Conservation (phyloP, 2,888 invertebrate species). For the Baccha elongata region DNA sequence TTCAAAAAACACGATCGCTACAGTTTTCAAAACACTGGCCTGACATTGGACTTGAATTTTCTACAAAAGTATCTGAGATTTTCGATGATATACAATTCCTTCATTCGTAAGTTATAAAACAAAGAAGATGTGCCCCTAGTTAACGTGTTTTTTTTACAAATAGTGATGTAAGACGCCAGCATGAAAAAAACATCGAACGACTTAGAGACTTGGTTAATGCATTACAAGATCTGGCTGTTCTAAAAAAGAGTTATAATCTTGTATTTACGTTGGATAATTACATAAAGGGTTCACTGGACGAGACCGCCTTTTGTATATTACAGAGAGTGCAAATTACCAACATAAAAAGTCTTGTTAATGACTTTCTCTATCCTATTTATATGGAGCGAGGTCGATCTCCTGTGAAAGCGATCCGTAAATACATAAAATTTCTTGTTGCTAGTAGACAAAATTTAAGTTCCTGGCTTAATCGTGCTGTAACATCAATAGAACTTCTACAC, state of each 20-base stretch:
- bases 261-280: slow-evolving; percentile 81
- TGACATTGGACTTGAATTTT: slow-evolving; percentile 81
- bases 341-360: slow-evolving; percentile 79
- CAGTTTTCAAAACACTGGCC: slow-evolving; percentile 81
- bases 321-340: slow-evolving; percentile 80
- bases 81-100: slow-evolving; percentile 80
- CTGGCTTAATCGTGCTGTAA: slow-evolving; percentile 80
- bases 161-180: slow-evolving; percentile 80
- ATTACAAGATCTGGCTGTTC: slow-evolving; percentile 79
- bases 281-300: slow-evolving; percentile 80
- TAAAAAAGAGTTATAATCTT: slow-evolving; percentile 81
- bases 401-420: slow-evolving; percentile 78
- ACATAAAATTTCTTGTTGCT: slow-evolving; percentile 79
- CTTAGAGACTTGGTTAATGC: slow-evolving; percentile 79
- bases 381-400: slow-evolving; percentile 80
- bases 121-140: not conserved
- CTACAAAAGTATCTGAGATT: slow-evolving; percentile 79
- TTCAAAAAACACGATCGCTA: slow-evolving; percentile 79
- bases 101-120: slow-evolving; percentile 77
- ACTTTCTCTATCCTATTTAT: slow-evolving; percentile 81
- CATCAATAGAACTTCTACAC: slow-evolving; percentile 79
- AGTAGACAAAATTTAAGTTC: slow-evolving; percentile 78
- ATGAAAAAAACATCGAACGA: slow-evolving; percentile 79
- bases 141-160: not conserved
- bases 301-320: slow-evolving; percentile 80